Percentiles rank a stretch among this genome's conserved stretches.
phyloP scores from a whole-genome alignment of 2,113 vertebrate species.

The Phrynosoma platyrhinos region DNA sequence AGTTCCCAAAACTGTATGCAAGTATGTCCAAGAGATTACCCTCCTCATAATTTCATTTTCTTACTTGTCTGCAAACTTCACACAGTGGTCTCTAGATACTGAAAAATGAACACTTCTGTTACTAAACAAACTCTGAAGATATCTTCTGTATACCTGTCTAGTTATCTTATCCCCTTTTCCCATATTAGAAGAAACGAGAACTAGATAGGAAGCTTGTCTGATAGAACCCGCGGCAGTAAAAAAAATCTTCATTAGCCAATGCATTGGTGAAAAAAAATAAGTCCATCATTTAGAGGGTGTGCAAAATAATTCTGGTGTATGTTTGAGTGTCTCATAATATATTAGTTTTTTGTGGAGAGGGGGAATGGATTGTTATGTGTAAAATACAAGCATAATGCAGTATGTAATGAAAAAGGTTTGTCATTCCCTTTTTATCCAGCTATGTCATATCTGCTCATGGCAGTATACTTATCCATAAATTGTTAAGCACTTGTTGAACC shows the following conservation, averaged over 20 bases:
- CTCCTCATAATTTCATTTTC: too few species aligned
- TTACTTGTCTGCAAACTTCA: neutral
- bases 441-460: neutral
- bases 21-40: neutral
- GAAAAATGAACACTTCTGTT: neutral
- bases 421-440: neutral
- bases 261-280: neutral
- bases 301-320: neutral
- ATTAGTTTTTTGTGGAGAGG: neutral
- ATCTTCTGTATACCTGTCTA: too few species aligned
- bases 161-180: too few species aligned
- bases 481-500: neutral
- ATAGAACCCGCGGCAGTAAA: neutral
- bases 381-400: neutral
- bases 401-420: neutral
- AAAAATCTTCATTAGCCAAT: neutral
- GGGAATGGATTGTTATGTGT: neutral
- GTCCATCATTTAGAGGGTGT: neutral
- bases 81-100: neutral
- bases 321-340: neutral
- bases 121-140: too few species aligned
- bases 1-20: neutral
- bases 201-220: neutral
- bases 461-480: neutral
- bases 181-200: neutral